Conservation (phyloP, 2,888 invertebrate genomes). For the Dynastes maya region DNA sequence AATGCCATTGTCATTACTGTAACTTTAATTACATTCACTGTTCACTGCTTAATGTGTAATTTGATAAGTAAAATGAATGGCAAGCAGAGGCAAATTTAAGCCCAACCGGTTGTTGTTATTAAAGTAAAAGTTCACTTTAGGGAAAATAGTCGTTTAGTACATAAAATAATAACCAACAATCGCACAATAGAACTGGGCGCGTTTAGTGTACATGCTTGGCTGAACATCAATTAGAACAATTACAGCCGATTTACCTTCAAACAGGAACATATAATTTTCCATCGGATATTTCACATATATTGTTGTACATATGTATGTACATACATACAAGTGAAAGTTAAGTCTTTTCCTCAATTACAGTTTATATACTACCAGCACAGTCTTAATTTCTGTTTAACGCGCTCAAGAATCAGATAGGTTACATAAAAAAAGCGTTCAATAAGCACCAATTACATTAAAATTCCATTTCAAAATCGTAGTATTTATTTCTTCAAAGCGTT, state of each 20-base stretch:
- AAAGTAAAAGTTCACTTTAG: neutral
- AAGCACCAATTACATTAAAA: constrained; percentile 1
- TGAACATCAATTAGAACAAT: constrained; percentile 14
- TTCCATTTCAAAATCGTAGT: neutral
- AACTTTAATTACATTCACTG: too few species aligned
- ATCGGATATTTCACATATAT: neutral
- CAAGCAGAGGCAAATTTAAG: too few species aligned
- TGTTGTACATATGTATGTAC: too few species aligned
- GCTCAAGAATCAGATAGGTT: neutral
- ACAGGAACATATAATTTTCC: constrained; percentile 2
- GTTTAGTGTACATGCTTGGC: neutral
- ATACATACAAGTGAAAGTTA: constrained; percentile 2
- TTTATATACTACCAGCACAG: neutral
- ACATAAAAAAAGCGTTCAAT: neutral
- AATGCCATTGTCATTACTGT: too few species aligned
- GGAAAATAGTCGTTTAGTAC: neutral
- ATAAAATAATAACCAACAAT: neutral
- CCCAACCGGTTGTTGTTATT: neutral
- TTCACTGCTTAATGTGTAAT: too few species aligned
- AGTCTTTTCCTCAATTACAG: neutral
- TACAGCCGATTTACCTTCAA: neutral
- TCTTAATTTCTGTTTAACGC: neutral
- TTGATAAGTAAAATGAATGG: too few species aligned
- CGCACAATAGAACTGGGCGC: neutral
- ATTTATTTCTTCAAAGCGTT: constrained; percentile 23